phyloP scores from a whole-genome alignment of 2,888 invertebrate genomes.

The Apodemia mormo region DNA sequence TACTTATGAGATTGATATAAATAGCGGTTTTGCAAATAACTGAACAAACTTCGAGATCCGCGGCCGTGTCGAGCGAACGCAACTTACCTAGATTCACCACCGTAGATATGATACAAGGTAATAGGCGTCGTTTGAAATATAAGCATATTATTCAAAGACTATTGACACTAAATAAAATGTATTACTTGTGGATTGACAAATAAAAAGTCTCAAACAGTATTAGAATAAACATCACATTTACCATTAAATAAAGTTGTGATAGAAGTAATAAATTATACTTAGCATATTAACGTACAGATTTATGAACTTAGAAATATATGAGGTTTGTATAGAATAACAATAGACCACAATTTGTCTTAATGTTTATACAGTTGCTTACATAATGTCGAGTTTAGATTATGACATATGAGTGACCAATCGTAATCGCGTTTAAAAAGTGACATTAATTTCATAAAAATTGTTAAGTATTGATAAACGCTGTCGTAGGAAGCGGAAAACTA shows the following conservation, averaged over 20 bases:
- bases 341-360: constrained; percentile 9
- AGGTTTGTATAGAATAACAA: constrained; percentile 1
- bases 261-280: constrained; percentile 8
- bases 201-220: not conserved
- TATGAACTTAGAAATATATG: constrained; percentile 12
- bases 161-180: not conserved
- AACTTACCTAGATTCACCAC: constrained; percentile 47
- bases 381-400: not conserved
- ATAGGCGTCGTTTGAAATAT: constrained; percentile 30
- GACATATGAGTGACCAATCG: not conserved
- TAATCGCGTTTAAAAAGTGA: not conserved
- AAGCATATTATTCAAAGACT: constrained; percentile 24
- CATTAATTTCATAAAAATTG: too few species aligned
- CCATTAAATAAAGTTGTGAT: constrained; percentile 5
- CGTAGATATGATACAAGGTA: constrained; percentile 39
- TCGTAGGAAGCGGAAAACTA: too few species aligned
- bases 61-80: constrained; percentile 50
- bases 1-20: constrained; percentile 71
- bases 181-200: not conserved
- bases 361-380: not conserved
- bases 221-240: not conserved
- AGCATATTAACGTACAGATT: constrained; percentile 6
- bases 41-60: constrained; percentile 66
- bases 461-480: too few species aligned
- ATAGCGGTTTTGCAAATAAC: constrained; percentile 78